Base-by-base conservation (phyloP, 2,797 vertebrate genomes). In the Notoglanidium macrostoma region DNA sequence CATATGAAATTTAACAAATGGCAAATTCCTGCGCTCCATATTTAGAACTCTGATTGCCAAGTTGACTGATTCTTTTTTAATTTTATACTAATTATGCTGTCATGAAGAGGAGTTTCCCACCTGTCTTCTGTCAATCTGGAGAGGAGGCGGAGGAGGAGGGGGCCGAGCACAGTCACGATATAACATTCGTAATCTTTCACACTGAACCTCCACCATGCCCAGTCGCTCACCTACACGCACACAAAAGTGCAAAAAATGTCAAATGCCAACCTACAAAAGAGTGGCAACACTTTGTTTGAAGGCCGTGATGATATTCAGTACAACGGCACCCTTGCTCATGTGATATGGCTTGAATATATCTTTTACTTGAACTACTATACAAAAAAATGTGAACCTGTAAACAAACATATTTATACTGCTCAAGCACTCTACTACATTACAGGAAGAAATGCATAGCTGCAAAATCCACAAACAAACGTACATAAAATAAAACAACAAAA, bases 161-260 rank as follows among this genome's bases (percentile, higher is more conserved):
- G 98, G 98, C 15, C 98, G 97, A 81, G 98, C 98, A 19, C 98
- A 98, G 93, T 99, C 98, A 1, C 98, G 95, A 93, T 99, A 99
- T 73, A 99, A 92, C 98, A 99, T 99, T 90, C 98, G 94, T 40
- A 99, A 94, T 89, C 98, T 96, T 90, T 99, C 98, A 88, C 98
- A 99, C 79, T 99, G 98, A 87, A 97, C 96, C 92, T 99, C 98
- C 11, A 99, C 97, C 87, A 99, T 97, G 2, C 96, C 95, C 0
- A 99, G 96, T 17, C 98, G 96, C 91, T 99, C 98, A 88, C 98
- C 98, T 99, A 91, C 14, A 93, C 44, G 10, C 3, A 59, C 55
- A 90, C n/a, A 85, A 83, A 88, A 7, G 77, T 63, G 85, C 65
- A 81, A 32, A 59, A 59, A 55, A 89, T 14, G 5, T 61, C 32